Base-by-base conservation (phyloP, 2,113 vertebrate genomes). In the Panthera leo region DNA sequence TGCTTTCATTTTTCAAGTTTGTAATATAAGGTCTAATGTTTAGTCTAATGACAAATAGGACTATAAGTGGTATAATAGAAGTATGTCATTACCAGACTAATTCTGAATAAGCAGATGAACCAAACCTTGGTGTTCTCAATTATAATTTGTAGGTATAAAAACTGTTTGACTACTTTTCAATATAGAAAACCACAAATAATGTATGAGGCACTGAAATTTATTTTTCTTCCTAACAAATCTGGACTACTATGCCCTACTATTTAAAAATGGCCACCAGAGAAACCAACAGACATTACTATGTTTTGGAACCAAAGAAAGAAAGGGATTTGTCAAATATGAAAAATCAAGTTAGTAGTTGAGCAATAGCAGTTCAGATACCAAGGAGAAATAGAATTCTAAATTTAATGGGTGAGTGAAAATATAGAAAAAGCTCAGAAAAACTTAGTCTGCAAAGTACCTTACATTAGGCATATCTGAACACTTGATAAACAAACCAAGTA, bases 251-350 rank as follows among this genome's bases (percentile, higher is more conserved):
- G 9, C 23, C 39, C 19, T 78, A 39, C 53, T 42, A 16, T 29
- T 95, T 65, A 82, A 90, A 87, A 83, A 61, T 53, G 82, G 73
- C 63, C n/a, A 34, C 79, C 25, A 27, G 76, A 97, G 76, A 91
- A 94, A 80, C 36, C 25, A 15, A 67, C 2, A 84, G 53, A 31
- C 10, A 13, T 86, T 61, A 25, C 29, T 76, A 0, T 71, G 18
- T 34, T 92, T 97, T 93, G 76, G 73, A 25, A 34, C 15, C 15
- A 48, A 84, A 19, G 68, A 67, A 97, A 6, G 73, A 89, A 96
- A 97, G 95, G 63, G 14, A 79, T 85, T 85, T 34, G 51, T 86
- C 21, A 68, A 27, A 34, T 71, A 45, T 0, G 0, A 65, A 88
- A 90, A 86, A 83, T 78, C 48, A 15, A 31, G 71, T 29, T 13